These are phyloP conservation scores for Dromius quadrimaculatus DNA, from an alignment of 2,888 invertebrate genomes.

Conservation along the genomic window DNA sequence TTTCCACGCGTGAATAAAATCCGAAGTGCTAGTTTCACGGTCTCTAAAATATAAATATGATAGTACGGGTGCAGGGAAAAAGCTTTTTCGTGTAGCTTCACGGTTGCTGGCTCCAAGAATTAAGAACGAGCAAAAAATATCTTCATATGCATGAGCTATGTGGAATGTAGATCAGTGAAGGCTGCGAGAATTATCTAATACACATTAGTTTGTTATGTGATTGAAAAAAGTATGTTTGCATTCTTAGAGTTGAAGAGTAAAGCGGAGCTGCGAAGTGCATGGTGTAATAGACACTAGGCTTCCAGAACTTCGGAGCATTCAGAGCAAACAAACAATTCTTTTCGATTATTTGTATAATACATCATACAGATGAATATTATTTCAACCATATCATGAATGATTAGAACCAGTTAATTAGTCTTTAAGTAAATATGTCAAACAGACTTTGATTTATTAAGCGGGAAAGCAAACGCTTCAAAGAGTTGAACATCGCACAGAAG, in stretches of 20 bases:
- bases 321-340: no score
- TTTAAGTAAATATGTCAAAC: constrained; percentile 40
- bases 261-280: no score
- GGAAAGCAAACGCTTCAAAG: constrained; percentile 35
- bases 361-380: constrained; percentile 29
- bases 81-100: constrained; percentile 49
- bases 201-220: no score
- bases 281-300: no score
- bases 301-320: constrained; percentile 28
- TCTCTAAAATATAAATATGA: constrained; percentile 52
- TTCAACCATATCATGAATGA: constrained; percentile 36
- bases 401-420: constrained; percentile 37
- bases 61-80: constrained; percentile 44
- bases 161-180: not conserved
- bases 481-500: not conserved
- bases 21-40: constrained; percentile 47
- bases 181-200: constrained; percentile 9
- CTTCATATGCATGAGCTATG: constrained; percentile 36
- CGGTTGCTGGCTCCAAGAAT: constrained; percentile 44
- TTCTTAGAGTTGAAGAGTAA: no score
- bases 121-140: constrained; percentile 37
- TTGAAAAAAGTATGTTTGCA: no score
- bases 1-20: constrained; percentile 40
- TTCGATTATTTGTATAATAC: constrained; percentile 19
- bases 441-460: constrained; percentile 37